Percentiles rank a stretch among this genome's conserved stretches.
These are phyloP conservation scores for Ctenosaura bakeri DNA, from an alignment of 2,797 vertebrate species.

Conservation along the genomic window DNA sequence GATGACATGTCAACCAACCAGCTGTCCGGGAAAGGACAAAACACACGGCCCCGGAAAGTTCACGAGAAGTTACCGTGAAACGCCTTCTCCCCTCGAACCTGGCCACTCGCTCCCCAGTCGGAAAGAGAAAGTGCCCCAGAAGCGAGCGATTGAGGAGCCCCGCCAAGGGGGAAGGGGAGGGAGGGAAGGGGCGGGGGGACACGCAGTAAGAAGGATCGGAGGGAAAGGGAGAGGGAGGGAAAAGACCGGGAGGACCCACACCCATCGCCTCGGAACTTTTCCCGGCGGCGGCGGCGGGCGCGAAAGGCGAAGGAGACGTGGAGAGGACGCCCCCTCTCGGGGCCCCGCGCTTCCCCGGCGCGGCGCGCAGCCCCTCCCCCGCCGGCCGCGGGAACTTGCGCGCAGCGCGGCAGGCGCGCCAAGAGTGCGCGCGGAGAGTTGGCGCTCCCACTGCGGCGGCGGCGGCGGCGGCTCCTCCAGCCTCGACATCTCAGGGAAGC, in stretches of 20 bases:
- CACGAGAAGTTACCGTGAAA: constrained; percentile 22
- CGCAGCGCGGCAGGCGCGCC: constrained; percentile 13
- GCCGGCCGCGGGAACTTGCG: constrained; percentile 45
- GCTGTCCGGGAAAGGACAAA: background rate
- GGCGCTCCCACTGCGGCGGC: constrained; percentile 23
- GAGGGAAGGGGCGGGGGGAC: constrained; percentile 4
- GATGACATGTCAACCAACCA: background rate
- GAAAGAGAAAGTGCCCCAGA: background rate
- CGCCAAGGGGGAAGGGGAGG: background rate
- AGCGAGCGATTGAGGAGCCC: background rate
- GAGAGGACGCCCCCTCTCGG: constrained; percentile 21
- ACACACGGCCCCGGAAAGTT: constrained; percentile 21
- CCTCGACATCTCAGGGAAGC: constrained; percentile 55
- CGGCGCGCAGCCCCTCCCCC: constrained; percentile 39
- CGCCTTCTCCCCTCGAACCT: background rate
- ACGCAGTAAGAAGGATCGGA: too few relatives aligned
- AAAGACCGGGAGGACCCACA: background rate
- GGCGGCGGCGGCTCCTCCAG: constrained; percentile 63
- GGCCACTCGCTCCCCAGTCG: background rate
- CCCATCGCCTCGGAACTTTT: background rate
- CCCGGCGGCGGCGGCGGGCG: background rate
- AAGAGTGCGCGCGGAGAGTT: constrained; percentile 37
- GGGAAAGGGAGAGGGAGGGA: background rate
- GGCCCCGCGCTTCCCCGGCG: constrained; percentile 49
- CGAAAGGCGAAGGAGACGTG: too few relatives aligned